Percentiles rank a stretch among this genome's conserved stretches.
Conservation (phyloP, 2,113 vertebrate species). For the Marmota monax region DNA sequence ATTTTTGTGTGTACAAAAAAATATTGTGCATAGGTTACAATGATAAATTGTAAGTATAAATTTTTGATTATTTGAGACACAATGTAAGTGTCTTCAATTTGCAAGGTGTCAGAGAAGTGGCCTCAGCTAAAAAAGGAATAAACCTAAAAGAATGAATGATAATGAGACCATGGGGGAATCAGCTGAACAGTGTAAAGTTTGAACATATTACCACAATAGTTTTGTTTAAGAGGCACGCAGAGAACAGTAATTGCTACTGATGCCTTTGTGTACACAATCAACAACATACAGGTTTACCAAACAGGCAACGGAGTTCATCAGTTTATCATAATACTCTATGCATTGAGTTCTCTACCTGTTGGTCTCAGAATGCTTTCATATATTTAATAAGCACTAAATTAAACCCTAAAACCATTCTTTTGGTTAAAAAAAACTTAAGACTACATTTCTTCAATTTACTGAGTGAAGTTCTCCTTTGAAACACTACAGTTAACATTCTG, state of each 20-base stretch:
- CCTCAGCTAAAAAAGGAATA: neutral
- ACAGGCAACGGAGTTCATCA: neutral
- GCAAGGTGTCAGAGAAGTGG: neutral
- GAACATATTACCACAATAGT: neutral
- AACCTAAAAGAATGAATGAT: neutral
- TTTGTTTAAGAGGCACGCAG: neutral
- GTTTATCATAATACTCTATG: neutral
- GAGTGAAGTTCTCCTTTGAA: constrained; percentile 75
- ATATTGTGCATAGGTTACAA: neutral
- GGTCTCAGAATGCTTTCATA: neutral
- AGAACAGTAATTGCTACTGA: neutral
- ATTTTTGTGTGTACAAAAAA: neutral
- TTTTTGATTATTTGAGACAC: neutral
- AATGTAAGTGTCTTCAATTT: constrained; percentile 38
- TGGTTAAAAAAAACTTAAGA: constrained; percentile 68
- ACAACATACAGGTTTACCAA: neutral
- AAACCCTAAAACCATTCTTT: constrained; percentile 57
- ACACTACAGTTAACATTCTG: constrained; percentile 68
- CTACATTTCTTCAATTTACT: constrained; percentile 62
- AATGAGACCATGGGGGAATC: neutral
- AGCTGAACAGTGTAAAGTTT: neutral
- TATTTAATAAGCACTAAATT: neutral
- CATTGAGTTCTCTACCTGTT: neutral
- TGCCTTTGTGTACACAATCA: neutral
- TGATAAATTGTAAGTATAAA: neutral